A percentile compares a stretch with the other conserved stretches of the same genome.
These are phyloP conservation scores for Steinernema scapterisci DNA, from an alignment of 2,888 invertebrate genomes.

Conservation along the genomic window DNA sequence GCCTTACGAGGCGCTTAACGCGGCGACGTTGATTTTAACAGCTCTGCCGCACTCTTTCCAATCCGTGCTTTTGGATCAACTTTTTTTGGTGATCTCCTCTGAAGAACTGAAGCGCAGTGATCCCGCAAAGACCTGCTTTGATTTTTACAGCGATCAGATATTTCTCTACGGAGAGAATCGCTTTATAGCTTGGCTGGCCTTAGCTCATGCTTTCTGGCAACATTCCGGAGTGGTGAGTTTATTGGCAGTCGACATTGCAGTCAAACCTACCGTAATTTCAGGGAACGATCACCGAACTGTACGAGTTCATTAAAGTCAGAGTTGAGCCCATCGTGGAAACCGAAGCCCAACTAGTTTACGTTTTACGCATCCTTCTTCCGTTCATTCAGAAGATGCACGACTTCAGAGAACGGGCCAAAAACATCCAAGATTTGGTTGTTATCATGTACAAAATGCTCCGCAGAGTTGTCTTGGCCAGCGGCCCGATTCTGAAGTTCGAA, in stretches of 20 bases:
- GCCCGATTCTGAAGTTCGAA: constrained; percentile 42
- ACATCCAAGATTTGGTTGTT: constrained; percentile 34
- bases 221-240: constrained; percentile 38
- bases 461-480: constrained; percentile 33
- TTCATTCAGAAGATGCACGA: constrained; percentile 58
- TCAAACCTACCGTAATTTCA: neutral
- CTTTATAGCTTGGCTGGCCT: constrained; percentile 47
- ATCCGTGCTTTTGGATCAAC: constrained; percentile 40
- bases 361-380: constrained; percentile 70
- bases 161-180: constrained; percentile 43
- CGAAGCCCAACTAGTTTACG: constrained; percentile 70
- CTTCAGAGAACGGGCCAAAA: neutral
- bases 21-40: constrained; percentile 58
- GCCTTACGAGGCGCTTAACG: constrained; percentile 59
- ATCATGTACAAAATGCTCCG: constrained; percentile 50
- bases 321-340: constrained; percentile 68
- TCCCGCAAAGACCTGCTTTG: constrained; percentile 42
- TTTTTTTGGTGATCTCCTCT: constrained; percentile 43
- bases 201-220: constrained; percentile 50
- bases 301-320: constrained; percentile 63
- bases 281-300: neutral
- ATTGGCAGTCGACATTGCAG: neutral
- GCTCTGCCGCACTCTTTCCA: constrained; percentile 56
- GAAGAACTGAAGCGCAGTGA: constrained; percentile 40
- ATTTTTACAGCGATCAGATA: constrained; percentile 42